Percentiles rank a stretch among this genome's conserved stretches.
Evolutionary conservation across 2,113 vertebrate genomes (phyloP).

Genomic region (Corydoras sp.): DNA sequence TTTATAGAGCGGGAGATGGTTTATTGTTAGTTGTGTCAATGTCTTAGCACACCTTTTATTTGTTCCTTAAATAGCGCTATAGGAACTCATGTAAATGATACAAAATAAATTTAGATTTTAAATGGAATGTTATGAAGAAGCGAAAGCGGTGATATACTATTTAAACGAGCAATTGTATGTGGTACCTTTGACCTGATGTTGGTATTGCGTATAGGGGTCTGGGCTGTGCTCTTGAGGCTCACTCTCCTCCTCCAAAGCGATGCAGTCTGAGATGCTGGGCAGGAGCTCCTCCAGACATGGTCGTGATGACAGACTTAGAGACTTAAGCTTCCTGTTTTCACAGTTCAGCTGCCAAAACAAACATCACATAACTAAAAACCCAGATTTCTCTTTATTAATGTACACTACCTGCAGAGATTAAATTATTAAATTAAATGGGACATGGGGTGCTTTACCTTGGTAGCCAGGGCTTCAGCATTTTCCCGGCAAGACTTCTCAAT

Average conservation of each 20-base stretch:
- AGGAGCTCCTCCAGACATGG: conserved; percentile 69
- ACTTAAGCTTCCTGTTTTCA: conserved; percentile 74
- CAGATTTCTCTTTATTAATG: no score
- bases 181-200: conserved; percentile 72
- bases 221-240: conserved; percentile 50
- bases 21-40: no score
- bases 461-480: conserved; percentile 73
- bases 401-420: no score
- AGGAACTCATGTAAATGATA: no score
- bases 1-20: no score
- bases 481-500: conserved; percentile 74
- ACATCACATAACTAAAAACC: not conserved
- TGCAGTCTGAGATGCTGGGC: conserved; percentile 69
- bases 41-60: no score
- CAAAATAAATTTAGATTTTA: no score
- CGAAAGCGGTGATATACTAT: no score
- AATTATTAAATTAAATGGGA: not conserved
- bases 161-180: no score
- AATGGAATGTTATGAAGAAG: no score
- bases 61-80: no score
- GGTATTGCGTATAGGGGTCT: conserved; percentile 63
- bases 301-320: conserved; percentile 66
- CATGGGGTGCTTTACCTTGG: conserved; percentile 55
- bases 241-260: conserved; percentile 56
- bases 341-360: conserved; percentile 60